Percentiles rank a stretch among this genome's conserved stretches.
These are phyloP conservation scores for Panthera uncia DNA, from an alignment of 2,113 vertebrate species.

Conservation along the genomic window DNA sequence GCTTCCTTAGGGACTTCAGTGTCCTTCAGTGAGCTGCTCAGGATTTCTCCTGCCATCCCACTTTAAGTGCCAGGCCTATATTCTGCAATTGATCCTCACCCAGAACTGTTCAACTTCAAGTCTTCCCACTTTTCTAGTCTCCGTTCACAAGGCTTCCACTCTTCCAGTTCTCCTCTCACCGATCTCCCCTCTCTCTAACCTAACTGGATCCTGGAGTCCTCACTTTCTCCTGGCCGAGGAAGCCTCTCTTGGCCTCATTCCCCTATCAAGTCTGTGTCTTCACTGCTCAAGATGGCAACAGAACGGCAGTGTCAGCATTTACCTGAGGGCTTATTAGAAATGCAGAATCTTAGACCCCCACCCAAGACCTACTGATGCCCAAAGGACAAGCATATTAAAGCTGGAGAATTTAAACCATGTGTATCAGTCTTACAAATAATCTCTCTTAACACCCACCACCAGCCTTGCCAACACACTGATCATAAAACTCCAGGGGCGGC, in stretches of 20 bases:
- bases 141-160: not conserved
- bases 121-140: not conserved
- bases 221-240: not conserved
- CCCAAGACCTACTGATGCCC: not conserved
- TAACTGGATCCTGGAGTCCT: not conserved
- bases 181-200: not conserved
- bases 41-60: not conserved
- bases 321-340: not conserved
- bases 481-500: not conserved
- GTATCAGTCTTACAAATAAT: not conserved
- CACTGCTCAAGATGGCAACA: not conserved
- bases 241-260: not conserved
- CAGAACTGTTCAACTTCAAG: not conserved
- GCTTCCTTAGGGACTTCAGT: not conserved
- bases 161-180: not conserved
- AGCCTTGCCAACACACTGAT: not conserved
- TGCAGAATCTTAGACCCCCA: not conserved
- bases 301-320: not conserved
- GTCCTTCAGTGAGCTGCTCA: not conserved
- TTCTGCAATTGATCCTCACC: not conserved
- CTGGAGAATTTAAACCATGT: not conserved
- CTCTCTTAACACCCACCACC: not conserved
- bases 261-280: not conserved
- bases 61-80: not conserved
- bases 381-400: not conserved